These are phyloP conservation scores for Alethe diademata DNA, from an alignment of 2,113 vertebrate species.

Conservation along the genomic window DNA sequence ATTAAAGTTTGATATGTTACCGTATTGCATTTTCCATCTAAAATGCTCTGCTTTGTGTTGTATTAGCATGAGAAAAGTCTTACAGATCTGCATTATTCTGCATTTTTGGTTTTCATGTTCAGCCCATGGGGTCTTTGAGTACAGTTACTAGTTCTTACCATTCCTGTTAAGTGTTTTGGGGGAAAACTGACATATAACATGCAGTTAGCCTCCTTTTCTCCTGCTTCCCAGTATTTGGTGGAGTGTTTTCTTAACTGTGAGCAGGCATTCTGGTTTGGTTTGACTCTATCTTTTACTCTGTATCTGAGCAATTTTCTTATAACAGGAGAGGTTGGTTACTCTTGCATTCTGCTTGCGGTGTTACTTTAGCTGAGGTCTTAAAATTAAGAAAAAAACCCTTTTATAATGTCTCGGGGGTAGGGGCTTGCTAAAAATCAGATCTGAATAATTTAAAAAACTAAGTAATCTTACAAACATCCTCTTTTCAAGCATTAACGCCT, in stretches of 20 bases:
- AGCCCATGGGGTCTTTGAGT: not conserved
- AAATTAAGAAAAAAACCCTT: not conserved
- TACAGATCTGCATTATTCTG: not conserved
- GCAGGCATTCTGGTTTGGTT: not conserved
- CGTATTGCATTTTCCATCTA: not conserved
- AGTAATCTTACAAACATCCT: not conserved
- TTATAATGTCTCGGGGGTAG: accelerated
- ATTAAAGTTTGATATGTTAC: not conserved
- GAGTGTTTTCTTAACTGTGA: not conserved
- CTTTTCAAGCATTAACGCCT: not conserved
- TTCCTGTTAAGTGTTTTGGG: not conserved
- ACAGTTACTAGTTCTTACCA: not conserved
- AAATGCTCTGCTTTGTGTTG: not conserved
- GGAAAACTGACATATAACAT: not conserved
- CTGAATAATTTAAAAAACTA: not conserved
- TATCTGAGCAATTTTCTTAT: not conserved
- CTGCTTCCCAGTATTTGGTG: not conserved
- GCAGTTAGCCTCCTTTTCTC: not conserved
- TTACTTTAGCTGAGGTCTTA: not conserved
- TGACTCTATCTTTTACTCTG: not conserved
- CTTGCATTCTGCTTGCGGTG: not conserved
- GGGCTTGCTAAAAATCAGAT: not conserved
- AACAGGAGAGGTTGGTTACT: not conserved
- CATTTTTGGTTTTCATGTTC: not conserved
- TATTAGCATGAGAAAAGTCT: not conserved